Evolutionary conservation across 2,888 invertebrate genomes (phyloP), one percentile per base, ranked within the genome.

Genomic region (Zonitis immaculata): DNA sequence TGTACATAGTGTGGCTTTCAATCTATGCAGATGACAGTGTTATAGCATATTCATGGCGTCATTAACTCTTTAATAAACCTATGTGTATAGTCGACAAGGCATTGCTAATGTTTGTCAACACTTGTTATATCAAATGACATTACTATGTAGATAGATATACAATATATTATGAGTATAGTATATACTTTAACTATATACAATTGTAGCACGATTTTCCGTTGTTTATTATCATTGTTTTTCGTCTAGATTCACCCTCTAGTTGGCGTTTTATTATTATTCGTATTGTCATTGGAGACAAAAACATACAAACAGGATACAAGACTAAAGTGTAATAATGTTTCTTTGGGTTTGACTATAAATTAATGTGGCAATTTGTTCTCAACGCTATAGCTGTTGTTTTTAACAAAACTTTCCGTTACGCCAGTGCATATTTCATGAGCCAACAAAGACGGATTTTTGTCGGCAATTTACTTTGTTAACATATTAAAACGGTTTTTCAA

Each of bases 281-380:
- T 44, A 39, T 57, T 60, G 60, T 61, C 61, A 59, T 58, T 56
- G 57, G 58, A 60, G 64, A 64, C 65, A 64, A 65, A 20, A 64
- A 61, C 59, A 55, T 56, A 56, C n/a, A n/a, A n/a, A n/a, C 22
- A 22, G 56, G 47, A 56, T 52, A 51, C 52, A 47, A 51, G 42
- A 57, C 48, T 62, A 64, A 64, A 61, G 58, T 62, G 55, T 60
- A 56, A 22, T 22, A 22, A 20, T 51, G 60, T 62, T 61, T 54
- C 56, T 59, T 54, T 39, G 57, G 61, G 52, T 56, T n/a, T 56
- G 52, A 49, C 56, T 52, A 63, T 64, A 65, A 65, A 64, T 62
- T 63, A 64, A 58, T 59, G 64, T 60, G 57, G 57, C 61, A 65
- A 64, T 64, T 64, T 65, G 64, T 65, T 63, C 60, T 57, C 62